Base-by-base conservation (phyloP, 2,797 vertebrate genomes). In the Helarctos malayanus region DNA sequence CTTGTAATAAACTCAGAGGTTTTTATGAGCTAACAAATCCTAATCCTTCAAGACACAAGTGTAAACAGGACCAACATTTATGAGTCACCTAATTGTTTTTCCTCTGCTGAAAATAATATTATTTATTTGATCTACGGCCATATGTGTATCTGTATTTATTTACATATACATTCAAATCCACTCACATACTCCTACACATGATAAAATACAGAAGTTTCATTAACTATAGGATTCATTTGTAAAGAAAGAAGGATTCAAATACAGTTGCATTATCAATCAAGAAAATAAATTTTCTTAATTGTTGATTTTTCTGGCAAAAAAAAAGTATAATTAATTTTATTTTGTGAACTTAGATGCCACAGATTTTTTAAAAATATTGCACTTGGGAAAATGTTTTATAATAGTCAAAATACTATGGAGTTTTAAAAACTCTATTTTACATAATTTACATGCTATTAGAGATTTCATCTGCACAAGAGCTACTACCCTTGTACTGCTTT, bases 21-120 rank as follows among this genome's bases (percentile, higher is more conserved):
- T 94, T 87, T 96, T 47, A 90, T 65, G 57, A 92, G 23, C 13
- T 96, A 95, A 95, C 45, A 94, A 97, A 90, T 56, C 11, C 19
- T 96, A 91, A 78, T 95, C 8, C 71, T 96, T 86, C 65, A 95
- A 49, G 49, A 91, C 68, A 92, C 23, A 95, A 95, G 3, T 59
- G 0, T 85, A 90, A 95, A 86, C 1, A 97, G 27, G 35, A 19
- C 35, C 57, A 54, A n/a, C 10, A 85, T 63, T 94, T 49, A 82
- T 16, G 65, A 78, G 35, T 88, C 52, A 89, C 19, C 27, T 95
- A 88, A 87, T 95, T 54, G 12, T 54, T 92, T 65, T 89, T 80
- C 49, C 57, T 93, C 41, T 45, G 19, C 19, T 69, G 41, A 79
- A 88, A 95, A 80, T 69, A 94, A 81, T 68, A 56, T 47, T 95